Percentiles rank a stretch among this genome's conserved stretches.
Evolutionary conservation across 2,113 vertebrate species (phyloP).

Genomic region (Bambusicola thoracicus): DNA sequence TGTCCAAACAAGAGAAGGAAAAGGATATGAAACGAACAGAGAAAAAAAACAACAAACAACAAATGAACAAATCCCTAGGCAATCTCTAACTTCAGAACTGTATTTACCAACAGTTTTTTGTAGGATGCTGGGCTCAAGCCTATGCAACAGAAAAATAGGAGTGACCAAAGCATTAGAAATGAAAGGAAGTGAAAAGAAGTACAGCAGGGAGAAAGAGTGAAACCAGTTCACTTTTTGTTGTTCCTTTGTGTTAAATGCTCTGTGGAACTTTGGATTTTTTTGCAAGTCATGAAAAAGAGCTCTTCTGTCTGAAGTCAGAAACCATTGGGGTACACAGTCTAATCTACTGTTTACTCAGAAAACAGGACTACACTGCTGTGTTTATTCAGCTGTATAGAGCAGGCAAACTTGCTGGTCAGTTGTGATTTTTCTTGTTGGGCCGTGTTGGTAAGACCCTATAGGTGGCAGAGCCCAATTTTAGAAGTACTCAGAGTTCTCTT

Average conservation of each 20-base stretch:
- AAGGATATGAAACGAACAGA: neutral
- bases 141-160: neutral
- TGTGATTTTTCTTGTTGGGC: neutral
- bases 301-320: neutral
- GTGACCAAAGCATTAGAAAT: neutral
- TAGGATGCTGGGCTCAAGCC: neutral
- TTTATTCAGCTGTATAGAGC: neutral
- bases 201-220: neutral
- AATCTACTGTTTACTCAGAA: too few relatives aligned
- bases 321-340: fast-evolving
- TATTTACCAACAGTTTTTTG: neutral
- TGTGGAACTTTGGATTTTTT: neutral
- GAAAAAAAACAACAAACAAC: neutral
- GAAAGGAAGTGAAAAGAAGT: too few relatives aligned
- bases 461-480: neutral
- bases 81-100: neutral
- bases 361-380: fast-evolving
- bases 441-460: neutral
- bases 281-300: neutral
- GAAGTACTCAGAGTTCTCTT: neutral
- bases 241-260: neutral
- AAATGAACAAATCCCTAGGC: neutral
- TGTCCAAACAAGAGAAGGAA: neutral
- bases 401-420: neutral
- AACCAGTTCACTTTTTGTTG: neutral